phyloP scores from a whole-genome alignment of 37 sponge, comb jelly and placozoan genomes.

The Cladorhizidae sp. region DNA sequence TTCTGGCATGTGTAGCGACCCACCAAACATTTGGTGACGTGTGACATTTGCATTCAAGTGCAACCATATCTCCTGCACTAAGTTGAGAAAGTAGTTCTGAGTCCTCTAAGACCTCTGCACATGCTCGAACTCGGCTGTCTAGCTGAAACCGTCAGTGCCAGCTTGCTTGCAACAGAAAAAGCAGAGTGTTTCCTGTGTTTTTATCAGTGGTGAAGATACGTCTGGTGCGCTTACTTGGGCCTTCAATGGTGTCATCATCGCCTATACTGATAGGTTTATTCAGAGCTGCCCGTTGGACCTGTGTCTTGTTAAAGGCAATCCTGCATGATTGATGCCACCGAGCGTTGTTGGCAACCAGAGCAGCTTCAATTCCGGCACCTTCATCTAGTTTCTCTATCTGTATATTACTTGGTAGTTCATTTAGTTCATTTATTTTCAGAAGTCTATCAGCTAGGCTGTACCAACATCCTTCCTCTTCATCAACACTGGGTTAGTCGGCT shows the following conservation, averaged over 20 bases:
- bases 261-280: neutral
- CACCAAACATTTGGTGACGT: conserved; percentile 27
- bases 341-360: conserved; percentile 21
- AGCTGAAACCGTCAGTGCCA: too few relatives aligned
- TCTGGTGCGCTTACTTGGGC: neutral
- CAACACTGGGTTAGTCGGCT: neutral
- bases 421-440: conserved; percentile 9
- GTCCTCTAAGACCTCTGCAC: conserved; percentile 21
- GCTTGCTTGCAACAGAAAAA: too few relatives aligned
- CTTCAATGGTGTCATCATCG: neutral
- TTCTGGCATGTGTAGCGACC: conserved; percentile 21
- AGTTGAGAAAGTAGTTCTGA: neutral
- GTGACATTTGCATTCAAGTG: too few relatives aligned
- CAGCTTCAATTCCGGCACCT: conserved; percentile 22
- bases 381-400: conserved; percentile 13
- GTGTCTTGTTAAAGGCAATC: neutral
- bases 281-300: neutral
- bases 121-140: conserved; percentile 17
- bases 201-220: neutral
- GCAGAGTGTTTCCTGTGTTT: too few relatives aligned
- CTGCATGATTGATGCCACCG: neutral
- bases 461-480: neutral
- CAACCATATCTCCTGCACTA: conserved; percentile 23
- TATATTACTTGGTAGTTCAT: neutral
- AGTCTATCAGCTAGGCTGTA: neutral